Base-by-base conservation (phyloP, 2,113 vertebrate species). In the Cynocephalus volans region DNA sequence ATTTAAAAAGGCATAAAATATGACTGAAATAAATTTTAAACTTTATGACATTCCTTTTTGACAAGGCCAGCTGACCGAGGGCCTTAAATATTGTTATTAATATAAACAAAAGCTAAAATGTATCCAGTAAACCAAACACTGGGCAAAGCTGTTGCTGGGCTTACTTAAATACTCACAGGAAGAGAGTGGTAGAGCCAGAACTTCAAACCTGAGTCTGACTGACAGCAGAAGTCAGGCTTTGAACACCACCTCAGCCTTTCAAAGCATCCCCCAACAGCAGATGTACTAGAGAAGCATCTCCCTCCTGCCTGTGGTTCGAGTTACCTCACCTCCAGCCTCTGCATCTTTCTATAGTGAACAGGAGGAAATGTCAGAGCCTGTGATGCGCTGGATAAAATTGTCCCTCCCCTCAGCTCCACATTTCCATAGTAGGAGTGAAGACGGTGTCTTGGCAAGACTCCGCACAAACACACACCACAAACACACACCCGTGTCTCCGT, bases 51-150 rank as follows among this genome's bases (percentile, higher is more conserved):
- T 92, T 80, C 62, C 58, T 88, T 89, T 65, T 80, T 79, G 70
- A 21, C 82, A 94, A 97, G 52, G 52, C n/a, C 69, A 92, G 52
- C 77, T 94, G 92, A 81, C 65, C 65, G 24, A 52, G 17, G 89
- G 92, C 79, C 88, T 73, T 95, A 93, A 86, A 62, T 56, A 62
- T 54, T 83, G 5, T 69, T 76, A 52, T 67, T 72, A 41, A 24
- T 65, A 24, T 58, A 62, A 73, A 83, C 62, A 64, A 77, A 77
- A 60, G 24, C 3, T 67, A 72, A 11, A 56, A 82, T 11, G 10
- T 45, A 54, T 62, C 14, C 28, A 54, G 15, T n/a, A 10, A 93
- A 4, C 26, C 56, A 72, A 48, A 23, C 26, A 26, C 7, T 45
- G 58, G 60, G 6, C n/a, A 73, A 64, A 81, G n/a, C 58, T n/a